Base-by-base conservation (phyloP, 1,140 invertebrate genomes). In the Plectrocnemia conspersa region DNA sequence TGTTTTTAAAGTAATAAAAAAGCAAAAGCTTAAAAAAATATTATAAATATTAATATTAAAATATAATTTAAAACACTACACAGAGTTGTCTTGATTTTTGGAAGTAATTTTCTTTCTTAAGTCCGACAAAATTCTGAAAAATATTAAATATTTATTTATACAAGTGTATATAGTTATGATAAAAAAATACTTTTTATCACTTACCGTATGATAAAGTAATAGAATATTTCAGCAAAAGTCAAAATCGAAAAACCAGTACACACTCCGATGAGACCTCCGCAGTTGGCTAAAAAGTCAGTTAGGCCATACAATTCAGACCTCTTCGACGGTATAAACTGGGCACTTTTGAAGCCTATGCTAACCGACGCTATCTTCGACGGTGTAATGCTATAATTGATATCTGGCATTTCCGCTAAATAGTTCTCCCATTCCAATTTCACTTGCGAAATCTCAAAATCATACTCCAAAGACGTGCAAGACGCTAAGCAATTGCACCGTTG, bases 181-280 rank as follows among this genome's bases (percentile, higher is more conserved):
- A 35, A 3, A 11, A 11, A 35, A 35, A 35, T 35, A 4, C 3
- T 4, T 4, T 13, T 35, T 49, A 4, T 33, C 15, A 52, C 29
- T 33, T 18, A 72, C 69, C 78, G 72, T 27, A 80, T 62, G 10
- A 75, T 77, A 11, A 81, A 67, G 62, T 82, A 83, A 64, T 85
- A 85, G 2, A 83, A 22, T n/a, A 84, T 73, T 70, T 85, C 83
- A 0, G 79, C 75, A 5, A 83, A 66, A 38, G 83, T 85, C 18
- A 86, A 67, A 36, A 83, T 77, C 63, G 83, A 85, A 63, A 86
- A 85, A 21, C 84, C 84, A 68, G 74, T 59, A 53, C 83, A 85
- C 3, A 86, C 70, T 11, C 83, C 82, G 15, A 86, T 65, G 13
- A 86, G 64, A 10, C 84, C 84, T 36, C 84, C 84, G n/a, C 77